Conservation (phyloP, 2,888 invertebrate genomes). For the Julus scandinavius region DNA sequence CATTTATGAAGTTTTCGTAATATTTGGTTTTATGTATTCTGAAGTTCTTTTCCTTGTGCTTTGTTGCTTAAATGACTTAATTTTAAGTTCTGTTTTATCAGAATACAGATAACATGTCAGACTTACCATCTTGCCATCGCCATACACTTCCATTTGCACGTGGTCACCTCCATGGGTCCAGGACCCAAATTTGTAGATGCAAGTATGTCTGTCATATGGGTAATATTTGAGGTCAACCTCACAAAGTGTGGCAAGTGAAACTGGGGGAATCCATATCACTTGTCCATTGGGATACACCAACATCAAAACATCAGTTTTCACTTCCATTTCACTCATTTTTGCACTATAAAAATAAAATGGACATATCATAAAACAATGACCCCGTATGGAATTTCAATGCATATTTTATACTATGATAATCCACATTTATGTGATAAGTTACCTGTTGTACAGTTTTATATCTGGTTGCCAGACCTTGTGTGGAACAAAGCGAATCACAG, state of each 20-base stretch:
- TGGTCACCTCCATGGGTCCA: conserved; percentile 76
- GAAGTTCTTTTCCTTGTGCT: no score
- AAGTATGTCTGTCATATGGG: conserved; percentile 80
- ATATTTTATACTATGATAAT: neutral
- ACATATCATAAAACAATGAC: no score
- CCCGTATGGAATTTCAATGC: no score
- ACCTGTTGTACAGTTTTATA: conserved; percentile 30
- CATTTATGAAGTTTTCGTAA: no score
- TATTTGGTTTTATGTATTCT: no score
- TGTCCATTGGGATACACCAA: conserved; percentile 68
- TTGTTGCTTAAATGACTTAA: no score
- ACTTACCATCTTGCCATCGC: neutral
- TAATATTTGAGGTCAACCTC: conserved; percentile 76
- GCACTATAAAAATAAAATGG: conserved; percentile 40
- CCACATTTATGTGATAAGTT: neutral
- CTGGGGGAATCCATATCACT: conserved; percentile 76
- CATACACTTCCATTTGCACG: conserved; percentile 64
- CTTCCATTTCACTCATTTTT: neutral
- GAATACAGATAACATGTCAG: no score
- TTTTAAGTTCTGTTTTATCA: no score
- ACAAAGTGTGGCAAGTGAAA: conserved; percentile 75
- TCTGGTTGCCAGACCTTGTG: conserved; percentile 43
- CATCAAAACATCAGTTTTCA: neutral
- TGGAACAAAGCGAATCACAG: neutral
- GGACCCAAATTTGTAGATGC: conserved; percentile 77